These are phyloP conservation scores for Hermatobates lingyangjiaoensis DNA, from an alignment of 1,140 invertebrate genomes.

Conservation along the genomic window DNA sequence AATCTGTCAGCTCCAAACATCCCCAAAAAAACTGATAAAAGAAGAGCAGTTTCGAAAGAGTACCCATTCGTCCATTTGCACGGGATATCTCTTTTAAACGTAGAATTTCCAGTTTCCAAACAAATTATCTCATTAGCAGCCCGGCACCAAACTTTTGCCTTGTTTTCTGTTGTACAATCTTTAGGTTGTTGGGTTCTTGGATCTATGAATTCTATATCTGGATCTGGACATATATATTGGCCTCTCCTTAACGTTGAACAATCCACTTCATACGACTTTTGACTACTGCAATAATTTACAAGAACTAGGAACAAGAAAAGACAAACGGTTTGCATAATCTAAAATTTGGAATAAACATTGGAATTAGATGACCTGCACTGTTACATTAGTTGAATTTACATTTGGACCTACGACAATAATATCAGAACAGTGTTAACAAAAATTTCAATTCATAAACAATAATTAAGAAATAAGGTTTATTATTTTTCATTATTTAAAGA, in stretches of 20 bases:
- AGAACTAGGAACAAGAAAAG: no score
- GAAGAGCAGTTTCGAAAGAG: conserved; percentile 73
- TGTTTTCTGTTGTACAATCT: conserved; percentile 60
- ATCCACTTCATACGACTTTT: conserved; percentile 23
- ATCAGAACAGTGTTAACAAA: no score
- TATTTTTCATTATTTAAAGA: no score
- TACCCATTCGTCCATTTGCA: conserved; percentile 95
- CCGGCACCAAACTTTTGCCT: conserved; percentile 62
- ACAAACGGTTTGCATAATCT: no score
- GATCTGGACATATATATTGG: conserved; percentile 71
- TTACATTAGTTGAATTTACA: no score
- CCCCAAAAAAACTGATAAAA: conserved; percentile 86
- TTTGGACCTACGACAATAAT: no score
- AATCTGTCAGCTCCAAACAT: conserved; percentile 97
- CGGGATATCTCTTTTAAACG: conserved; percentile 61
- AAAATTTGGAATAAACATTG: no score
- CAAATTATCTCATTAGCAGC: conserved; percentile 68
- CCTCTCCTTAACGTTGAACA: conserved; percentile 57
- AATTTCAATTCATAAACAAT: no score
- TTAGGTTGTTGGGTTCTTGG: conserved; percentile 69
- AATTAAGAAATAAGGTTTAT: no score
- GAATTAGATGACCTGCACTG: no score
- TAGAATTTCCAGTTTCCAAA: conserved; percentile 52
- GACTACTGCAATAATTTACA: no score
- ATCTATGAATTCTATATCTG: conserved; percentile 60